Conservation (phyloP, 2,888 invertebrate genomes). For the Epiblema foenella region DNA sequence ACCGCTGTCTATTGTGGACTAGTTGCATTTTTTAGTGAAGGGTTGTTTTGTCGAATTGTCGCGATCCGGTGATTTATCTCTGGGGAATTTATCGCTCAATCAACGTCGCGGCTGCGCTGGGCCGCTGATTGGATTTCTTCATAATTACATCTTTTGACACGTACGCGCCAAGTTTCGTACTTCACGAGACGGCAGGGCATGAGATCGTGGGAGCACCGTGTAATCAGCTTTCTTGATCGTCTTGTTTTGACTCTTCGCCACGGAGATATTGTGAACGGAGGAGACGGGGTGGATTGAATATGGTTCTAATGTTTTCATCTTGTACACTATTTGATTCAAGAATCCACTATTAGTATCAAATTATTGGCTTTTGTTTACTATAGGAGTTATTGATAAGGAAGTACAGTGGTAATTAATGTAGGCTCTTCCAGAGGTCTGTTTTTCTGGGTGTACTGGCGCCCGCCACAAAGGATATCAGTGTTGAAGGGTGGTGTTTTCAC, state of each 20-base stretch:
- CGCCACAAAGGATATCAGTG: slow-evolving; percentile 54
- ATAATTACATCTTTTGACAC: slow-evolving; percentile 85
- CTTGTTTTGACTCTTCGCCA: slow-evolving; percentile 75
- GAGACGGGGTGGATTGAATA: slow-evolving; percentile 42
- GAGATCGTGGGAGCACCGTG: slow-evolving; percentile 84
- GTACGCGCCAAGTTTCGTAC: slow-evolving; percentile 83
- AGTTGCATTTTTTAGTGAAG: slow-evolving; percentile 19
- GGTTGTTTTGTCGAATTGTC: slow-evolving; percentile 75
- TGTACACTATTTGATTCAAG: background rate
- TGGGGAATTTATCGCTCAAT: slow-evolving; percentile 81
- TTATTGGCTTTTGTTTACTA: background rate
- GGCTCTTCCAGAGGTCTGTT: slow-evolving; percentile 26
- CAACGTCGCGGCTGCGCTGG: slow-evolving; percentile 72
- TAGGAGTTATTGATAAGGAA: background rate
- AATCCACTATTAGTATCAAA: background rate
- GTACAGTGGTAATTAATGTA: background rate
- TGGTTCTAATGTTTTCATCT: background rate
- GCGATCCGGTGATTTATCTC: slow-evolving; percentile 79
- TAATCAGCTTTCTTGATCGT: slow-evolving; percentile 82
- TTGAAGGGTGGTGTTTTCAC: slow-evolving; percentile 60
- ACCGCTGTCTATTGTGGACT: slow-evolving; percentile 4
- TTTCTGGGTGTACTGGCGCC: slow-evolving; percentile 49
- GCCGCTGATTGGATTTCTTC: slow-evolving; percentile 83
- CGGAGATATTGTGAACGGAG: slow-evolving; percentile 60
- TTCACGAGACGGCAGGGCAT: slow-evolving; percentile 74